phyloP scores from a whole-genome alignment of 2,888 invertebrate genomes.

The Prosopocoilus inquinatus region DNA sequence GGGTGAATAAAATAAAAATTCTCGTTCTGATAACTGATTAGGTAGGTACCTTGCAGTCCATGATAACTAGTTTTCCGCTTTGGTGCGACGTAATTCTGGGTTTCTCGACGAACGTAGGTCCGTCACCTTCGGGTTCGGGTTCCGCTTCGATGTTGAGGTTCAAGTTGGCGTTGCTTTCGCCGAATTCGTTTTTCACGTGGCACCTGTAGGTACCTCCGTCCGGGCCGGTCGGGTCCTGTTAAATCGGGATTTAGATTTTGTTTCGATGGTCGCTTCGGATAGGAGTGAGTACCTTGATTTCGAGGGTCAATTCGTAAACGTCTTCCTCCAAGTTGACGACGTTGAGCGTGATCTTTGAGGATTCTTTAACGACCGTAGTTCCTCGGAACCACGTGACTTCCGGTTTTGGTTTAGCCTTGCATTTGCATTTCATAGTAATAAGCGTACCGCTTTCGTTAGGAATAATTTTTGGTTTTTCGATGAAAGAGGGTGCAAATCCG shows the following conservation, averaged over 20 bases:
- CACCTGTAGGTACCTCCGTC: slow-evolving; percentile 91
- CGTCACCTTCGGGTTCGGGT: slow-evolving; percentile 89
- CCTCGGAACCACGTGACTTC: slow-evolving; percentile 94
- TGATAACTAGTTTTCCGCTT: slow-evolving; percentile 79
- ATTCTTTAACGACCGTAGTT: slow-evolving; percentile 79
- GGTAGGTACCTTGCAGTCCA: slow-evolving; percentile 74
- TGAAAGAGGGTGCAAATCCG: slow-evolving; percentile 94
- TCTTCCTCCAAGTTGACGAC: slow-evolving; percentile 77
- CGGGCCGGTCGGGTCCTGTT: slow-evolving; percentile 72
- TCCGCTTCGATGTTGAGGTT: slow-evolving; percentile 97
- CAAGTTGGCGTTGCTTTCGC: slow-evolving; percentile 95
- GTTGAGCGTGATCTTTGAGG: slow-evolving; percentile 79
- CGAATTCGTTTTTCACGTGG: slow-evolving; percentile 92
- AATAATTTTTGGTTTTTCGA: slow-evolving; percentile 98
- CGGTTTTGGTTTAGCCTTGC: slow-evolving; percentile 93
- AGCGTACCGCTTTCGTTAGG: slow-evolving; percentile 96
- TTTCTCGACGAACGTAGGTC: slow-evolving; percentile 91
- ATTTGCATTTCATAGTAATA: slow-evolving; percentile 95
- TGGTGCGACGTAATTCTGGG: slow-evolving; percentile 83
- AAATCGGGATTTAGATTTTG: background rate
- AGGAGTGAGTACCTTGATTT: slow-evolving; percentile 66
- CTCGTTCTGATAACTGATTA: background rate
- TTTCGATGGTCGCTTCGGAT: background rate
- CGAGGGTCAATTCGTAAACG: slow-evolving; percentile 80
- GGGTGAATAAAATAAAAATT: background rate